Conservation (phyloP, 35 echinoderm and acorn worm genomes). For the Holothuria glaberrima region DNA sequence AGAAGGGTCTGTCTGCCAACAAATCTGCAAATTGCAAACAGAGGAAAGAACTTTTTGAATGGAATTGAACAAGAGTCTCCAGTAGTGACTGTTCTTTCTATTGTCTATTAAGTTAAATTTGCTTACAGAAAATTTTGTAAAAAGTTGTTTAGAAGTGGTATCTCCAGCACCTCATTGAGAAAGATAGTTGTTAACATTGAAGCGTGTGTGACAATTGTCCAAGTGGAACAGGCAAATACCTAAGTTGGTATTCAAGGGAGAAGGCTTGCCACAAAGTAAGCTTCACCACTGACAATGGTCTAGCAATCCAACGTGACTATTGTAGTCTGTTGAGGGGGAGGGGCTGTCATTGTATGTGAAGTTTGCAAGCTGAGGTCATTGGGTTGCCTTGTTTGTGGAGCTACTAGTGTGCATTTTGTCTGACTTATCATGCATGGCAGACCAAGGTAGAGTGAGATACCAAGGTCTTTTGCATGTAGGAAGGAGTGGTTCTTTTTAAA, state of each 20-base stretch:
- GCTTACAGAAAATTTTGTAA: background rate
- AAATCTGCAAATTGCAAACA: background rate
- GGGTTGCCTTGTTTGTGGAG: constrained; percentile 15
- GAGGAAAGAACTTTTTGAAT: background rate
- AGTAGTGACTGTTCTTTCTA: background rate
- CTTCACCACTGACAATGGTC: constrained; percentile 10
- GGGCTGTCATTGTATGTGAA: constrained; percentile 29
- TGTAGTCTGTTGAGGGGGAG: background rate
- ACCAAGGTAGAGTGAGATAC: constrained; percentile 7
- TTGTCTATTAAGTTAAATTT: background rate
- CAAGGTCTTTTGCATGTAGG: constrained; percentile 27
- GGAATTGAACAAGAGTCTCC: background rate
- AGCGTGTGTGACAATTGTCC: background rate
- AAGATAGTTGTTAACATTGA: background rate
- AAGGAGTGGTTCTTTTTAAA: constrained; percentile 48
- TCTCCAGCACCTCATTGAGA: constrained; percentile 8
- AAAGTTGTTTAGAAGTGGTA: constrained; percentile 5
- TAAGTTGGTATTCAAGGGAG: constrained; percentile 2
- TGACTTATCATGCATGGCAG: constrained; percentile 24
- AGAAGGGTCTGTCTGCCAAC: background rate
- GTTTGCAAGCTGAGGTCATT: constrained; percentile 1
- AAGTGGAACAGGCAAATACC: constrained; percentile 23
- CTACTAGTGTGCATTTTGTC: constrained; percentile 24
- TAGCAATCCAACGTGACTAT: background rate
- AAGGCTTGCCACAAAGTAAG: background rate